Evolutionary conservation across 2,888 invertebrate genomes (phyloP).

Genomic region (Drosophila aldrichi): DNA sequence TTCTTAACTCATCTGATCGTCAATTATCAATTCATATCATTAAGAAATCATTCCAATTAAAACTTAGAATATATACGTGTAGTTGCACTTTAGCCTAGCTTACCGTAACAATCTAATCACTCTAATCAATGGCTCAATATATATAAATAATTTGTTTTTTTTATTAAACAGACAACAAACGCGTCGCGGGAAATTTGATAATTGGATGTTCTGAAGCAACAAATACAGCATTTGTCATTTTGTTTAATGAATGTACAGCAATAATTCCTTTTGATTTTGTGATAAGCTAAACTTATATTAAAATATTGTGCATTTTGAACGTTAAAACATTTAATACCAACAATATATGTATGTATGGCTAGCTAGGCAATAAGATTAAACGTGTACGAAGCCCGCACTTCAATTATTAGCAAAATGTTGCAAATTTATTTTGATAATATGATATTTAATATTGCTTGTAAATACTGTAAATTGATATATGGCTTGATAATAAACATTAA

Average conservation of each 20-base stretch:
- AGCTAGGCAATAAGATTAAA: constrained; percentile 38
- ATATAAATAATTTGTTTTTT: constrained; percentile 28
- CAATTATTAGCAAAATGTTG: constrained; percentile 69
- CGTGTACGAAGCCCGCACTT: constrained; percentile 30
- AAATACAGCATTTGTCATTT: constrained; percentile 20
- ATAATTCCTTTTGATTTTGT: constrained; percentile 62
- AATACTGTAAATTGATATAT: constrained; percentile 68
- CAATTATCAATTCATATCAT: constrained; percentile 55
- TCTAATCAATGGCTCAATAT: constrained; percentile 50
- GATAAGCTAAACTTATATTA: constrained; percentile 59
- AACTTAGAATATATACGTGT: constrained; percentile 28
- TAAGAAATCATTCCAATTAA: constrained; percentile 33
- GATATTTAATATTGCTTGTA: constrained; percentile 64
- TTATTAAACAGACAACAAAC: constrained; percentile 71
- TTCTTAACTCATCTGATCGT: constrained; percentile 41
- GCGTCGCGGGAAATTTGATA: constrained; percentile 83
- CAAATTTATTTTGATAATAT: constrained; percentile 51
- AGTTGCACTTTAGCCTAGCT: constrained; percentile 40
- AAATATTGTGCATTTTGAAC: constrained; percentile 57
- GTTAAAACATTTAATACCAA: constrained; percentile 36
- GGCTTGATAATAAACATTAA: constrained; percentile 66
- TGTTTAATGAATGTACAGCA: constrained; percentile 54
- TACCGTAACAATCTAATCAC: constrained; percentile 6
- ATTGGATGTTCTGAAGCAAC: constrained; percentile 83
- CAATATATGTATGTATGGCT: constrained; percentile 32